Conservation (phyloP, 2,797 vertebrate species). For the Sylvilagus floridanus region DNA sequence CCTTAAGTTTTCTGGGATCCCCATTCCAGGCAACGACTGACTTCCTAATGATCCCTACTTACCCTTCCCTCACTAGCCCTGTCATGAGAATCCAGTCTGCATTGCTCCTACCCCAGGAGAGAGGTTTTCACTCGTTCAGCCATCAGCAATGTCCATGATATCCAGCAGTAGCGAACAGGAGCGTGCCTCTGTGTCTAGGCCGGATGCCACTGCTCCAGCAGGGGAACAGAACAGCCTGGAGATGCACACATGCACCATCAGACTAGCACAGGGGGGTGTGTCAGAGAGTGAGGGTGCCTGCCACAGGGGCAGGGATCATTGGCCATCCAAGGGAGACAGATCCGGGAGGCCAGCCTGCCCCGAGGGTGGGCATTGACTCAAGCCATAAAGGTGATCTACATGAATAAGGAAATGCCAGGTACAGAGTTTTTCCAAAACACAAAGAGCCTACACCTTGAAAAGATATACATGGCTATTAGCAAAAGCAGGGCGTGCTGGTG, state of each 20-base stretch:
- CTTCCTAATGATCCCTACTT: neutral
- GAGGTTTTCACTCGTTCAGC: neutral
- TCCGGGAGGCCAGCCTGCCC: neutral
- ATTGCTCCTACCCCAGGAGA: neutral
- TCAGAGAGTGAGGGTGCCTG: accelerated
- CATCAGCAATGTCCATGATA: neutral
- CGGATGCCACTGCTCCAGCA: neutral
- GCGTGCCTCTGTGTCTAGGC: neutral
- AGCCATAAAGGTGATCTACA: neutral
- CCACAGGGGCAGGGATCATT: accelerated
- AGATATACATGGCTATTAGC: neutral
- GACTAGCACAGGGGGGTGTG: neutral
- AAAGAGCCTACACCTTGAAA: neutral
- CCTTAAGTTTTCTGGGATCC: slow-evolving; percentile 24
- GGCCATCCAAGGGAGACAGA: neutral
- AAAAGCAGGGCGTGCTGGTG: neutral
- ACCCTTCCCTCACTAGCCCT: neutral
- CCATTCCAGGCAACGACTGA: neutral
- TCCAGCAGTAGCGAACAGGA: neutral
- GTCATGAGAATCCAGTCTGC: neutral
- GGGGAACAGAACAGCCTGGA: too few species aligned
- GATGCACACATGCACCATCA: accelerated
- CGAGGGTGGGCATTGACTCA: accelerated
- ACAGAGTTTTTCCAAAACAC: neutral
- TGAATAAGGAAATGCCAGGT: neutral